phyloP scores from a whole-genome alignment of 1,140 invertebrate species.

The Oncopodura yosiiana region DNA sequence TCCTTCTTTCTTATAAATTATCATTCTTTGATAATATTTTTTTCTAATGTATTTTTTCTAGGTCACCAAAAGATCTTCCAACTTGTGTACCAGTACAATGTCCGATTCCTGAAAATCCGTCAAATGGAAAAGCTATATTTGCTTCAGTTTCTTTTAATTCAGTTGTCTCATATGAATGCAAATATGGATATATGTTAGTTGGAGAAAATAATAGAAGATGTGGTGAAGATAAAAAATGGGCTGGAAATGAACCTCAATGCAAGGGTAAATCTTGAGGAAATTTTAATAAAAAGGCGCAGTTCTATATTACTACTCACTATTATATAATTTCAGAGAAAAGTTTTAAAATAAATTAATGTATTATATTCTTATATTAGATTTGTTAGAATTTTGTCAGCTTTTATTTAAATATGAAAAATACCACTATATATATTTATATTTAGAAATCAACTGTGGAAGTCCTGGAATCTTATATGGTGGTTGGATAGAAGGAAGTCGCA shows the following conservation, averaged over 20 bases:
- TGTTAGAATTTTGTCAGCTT: no score
- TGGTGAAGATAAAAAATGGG: constrained; percentile 76
- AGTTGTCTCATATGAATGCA: constrained; percentile 84
- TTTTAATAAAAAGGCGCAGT: neutral
- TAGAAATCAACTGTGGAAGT: constrained; percentile 51
- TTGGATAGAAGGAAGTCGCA: constrained; percentile 48
- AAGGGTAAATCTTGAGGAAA: constrained; percentile 52
- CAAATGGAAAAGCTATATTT: constrained; percentile 82
- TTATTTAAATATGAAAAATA: no score
- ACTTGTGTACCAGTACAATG: constrained; percentile 86
- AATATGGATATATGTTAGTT: constrained; percentile 78
- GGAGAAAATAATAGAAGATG: constrained; percentile 65
- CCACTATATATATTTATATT: constrained; percentile 7
- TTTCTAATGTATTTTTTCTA: constrained; percentile 50
- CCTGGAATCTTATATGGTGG: constrained; percentile 38
- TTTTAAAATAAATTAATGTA: neutral
- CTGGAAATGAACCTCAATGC: constrained; percentile 71
- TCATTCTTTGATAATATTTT: constrained; percentile 36
- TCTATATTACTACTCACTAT: neutral
- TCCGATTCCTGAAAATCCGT: constrained; percentile 70
- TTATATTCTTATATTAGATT: neutral
- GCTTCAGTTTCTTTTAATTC: constrained; percentile 90
- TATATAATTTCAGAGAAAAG: neutral
- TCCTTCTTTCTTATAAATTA: neutral
- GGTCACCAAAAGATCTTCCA: constrained; percentile 77